A percentile compares a stretch with the other conserved stretches of the same genome.
Evolutionary conservation across 2,113 vertebrate genomes (phyloP).

Genomic region (Tonatia bakeri): DNA sequence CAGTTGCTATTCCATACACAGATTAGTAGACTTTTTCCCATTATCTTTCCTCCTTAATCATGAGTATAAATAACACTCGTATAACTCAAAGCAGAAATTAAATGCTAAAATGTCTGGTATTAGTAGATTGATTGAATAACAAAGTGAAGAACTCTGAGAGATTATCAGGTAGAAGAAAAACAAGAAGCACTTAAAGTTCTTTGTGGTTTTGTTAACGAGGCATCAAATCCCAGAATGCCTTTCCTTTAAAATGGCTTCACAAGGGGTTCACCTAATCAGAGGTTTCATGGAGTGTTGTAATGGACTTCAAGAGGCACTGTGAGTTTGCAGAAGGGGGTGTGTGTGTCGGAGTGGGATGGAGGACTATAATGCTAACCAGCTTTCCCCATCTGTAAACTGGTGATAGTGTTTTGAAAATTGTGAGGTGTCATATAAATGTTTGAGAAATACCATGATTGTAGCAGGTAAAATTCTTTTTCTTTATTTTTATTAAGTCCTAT

Average conservation of each 20-base stretch:
- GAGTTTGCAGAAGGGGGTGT: background rate
- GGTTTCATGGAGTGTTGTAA: background rate
- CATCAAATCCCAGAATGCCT: background rate
- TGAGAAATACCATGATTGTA: background rate
- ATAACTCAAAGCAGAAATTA: conserved; percentile 45
- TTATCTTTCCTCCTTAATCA: conserved; percentile 34
- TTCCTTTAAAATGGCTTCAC: conserved; percentile 42
- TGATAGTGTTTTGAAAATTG: background rate
- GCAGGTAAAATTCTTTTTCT: background rate
- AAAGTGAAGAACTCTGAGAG: conserved; percentile 9
- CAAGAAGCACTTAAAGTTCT: conserved; percentile 31
- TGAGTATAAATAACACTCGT: background rate
- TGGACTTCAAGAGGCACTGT: background rate
- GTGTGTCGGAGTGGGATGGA: background rate
- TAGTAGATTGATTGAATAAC: conserved; percentile 14
- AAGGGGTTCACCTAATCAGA: background rate
- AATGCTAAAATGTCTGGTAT: background rate
- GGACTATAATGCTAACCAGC: background rate
- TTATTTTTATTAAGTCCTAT: conserved; percentile 22
- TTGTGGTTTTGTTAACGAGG: conserved; percentile 54
- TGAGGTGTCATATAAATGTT: background rate
- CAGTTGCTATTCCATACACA: background rate
- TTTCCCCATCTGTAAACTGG: background rate
- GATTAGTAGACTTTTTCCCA: background rate
- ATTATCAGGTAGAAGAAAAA: conserved; percentile 41